A percentile compares a stretch with the other conserved stretches of the same genome.
These are phyloP conservation scores for Melieria crassipennis DNA, from an alignment of 2,888 invertebrate genomes.

Conservation along the genomic window DNA sequence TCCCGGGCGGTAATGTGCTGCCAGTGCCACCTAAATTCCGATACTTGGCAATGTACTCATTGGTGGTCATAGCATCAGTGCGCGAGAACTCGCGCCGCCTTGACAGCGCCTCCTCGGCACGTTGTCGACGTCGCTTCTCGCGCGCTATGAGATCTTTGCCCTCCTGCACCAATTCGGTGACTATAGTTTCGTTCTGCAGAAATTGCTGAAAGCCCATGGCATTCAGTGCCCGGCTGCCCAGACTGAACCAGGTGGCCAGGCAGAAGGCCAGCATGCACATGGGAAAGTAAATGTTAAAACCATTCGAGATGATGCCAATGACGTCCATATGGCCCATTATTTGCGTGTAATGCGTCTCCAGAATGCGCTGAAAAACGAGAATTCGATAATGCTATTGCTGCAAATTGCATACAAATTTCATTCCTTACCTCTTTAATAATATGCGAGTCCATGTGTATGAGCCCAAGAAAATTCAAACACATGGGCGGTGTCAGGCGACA, in stretches of 20 bases:
- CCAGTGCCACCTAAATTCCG: constrained; percentile 46
- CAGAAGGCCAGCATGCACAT: constrained; percentile 95
- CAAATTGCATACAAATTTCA: neutral
- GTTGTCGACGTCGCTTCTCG: constrained; percentile 83
- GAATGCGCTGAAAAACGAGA: constrained; percentile 67
- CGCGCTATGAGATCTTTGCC: constrained; percentile 91
- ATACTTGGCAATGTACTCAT: constrained; percentile 55
- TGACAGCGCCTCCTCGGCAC: constrained; percentile 81
- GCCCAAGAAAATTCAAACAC: constrained; percentile 96
- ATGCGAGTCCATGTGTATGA: constrained; percentile 98
- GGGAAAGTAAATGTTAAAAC: constrained; percentile 99
- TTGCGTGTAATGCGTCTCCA: constrained; percentile 95
- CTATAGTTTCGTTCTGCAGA: constrained; percentile 92
- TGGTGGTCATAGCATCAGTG: constrained; percentile 56
- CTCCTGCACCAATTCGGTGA: constrained; percentile 92
- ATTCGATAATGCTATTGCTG: neutral
- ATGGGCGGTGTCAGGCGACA: constrained; percentile 97
- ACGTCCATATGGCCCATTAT: constrained; percentile 99
- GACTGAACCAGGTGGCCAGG: constrained; percentile 90
- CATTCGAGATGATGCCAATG: constrained; percentile 93
- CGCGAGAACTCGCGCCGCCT: constrained; percentile 69
- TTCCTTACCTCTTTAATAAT: constrained; percentile 73
- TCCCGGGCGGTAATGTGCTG: constrained; percentile 12
- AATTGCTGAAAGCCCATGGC: constrained; percentile 97
- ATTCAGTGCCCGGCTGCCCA: constrained; percentile 90